These are phyloP conservation scores for Enteromius argenteus DNA, from an alignment of 2,797 vertebrate genomes.

Conservation along the genomic window DNA sequence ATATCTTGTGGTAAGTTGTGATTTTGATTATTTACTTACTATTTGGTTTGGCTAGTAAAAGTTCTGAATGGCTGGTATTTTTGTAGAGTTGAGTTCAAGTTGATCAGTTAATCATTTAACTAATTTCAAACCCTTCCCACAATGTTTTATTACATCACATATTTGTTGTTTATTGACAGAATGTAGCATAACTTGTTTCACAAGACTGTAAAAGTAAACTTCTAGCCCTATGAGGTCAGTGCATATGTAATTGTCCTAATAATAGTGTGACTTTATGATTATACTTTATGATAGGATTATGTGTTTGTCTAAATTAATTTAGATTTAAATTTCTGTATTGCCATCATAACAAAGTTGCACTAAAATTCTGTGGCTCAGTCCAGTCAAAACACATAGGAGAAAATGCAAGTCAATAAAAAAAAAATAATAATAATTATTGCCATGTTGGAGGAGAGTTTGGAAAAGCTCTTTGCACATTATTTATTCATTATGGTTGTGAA, in stretches of 20 bases:
- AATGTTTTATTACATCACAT: slow-evolving; percentile 29
- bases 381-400: neutral
- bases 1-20: neutral
- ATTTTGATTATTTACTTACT: neutral
- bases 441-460: neutral
- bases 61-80: neutral
- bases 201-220: neutral
- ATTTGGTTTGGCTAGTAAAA: neutral
- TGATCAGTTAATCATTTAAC: neutral
- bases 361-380: neutral
- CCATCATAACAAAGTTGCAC: neutral
- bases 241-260: neutral
- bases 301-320: neutral
- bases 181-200: neutral
- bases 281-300: too few relatives aligned
- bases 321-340: neutral
- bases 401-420: neutral
- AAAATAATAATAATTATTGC: neutral
- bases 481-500: neutral
- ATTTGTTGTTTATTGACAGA: slow-evolving; percentile 35
- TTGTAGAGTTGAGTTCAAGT: neutral
- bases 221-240: neutral
- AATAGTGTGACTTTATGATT: neutral
- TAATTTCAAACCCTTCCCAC: neutral
- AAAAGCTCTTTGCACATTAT: neutral